Evolutionary conservation across 1,140 invertebrate genomes (phyloP), one percentile per base, ranked within the genome.

Genomic region (Panagrolaimus sp.): DNA sequence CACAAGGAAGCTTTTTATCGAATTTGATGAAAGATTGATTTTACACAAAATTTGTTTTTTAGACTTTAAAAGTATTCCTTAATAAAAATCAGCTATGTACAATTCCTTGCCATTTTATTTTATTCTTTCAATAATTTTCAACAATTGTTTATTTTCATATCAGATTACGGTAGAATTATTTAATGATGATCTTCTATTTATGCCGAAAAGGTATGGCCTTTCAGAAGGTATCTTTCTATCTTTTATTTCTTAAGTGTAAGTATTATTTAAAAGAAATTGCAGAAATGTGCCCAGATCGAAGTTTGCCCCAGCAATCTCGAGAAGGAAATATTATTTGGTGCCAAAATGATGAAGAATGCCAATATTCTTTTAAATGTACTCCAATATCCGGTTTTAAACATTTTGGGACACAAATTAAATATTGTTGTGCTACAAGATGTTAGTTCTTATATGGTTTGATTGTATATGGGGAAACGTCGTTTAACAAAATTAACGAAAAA

Each of bases 391-490:
- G 68, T 1, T 67, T 70, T 14, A 48, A 32, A n/a, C 68, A 70
- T 43, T 70, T 70, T 67, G 68, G 68, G 10, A 70, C 68, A 15
- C 65, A 26, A 12, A 52, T 70, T 4, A 70, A 70, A 17, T 70
- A 67, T 48, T 70, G 68, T 14, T 70, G 68, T 70, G 67, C 68
- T 4, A 70, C 63, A 28, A 70, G 46, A 44, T 65, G 68, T 70
- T 26, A 43, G 43, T 68, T 17, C 32, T 69, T 17, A 66, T n/a
- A 69, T n/a, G n/a, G n/a, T n/a, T n/a, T n/a, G n/a, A n/a, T n/a
- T n/a, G n/a, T n/a, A n/a, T n/a, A n/a, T n/a, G n/a, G 14, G 21
- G 4, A 15, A 15, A 1, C 63, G 5, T 6, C 17, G 28, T n/a
- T n/a, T n/a, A n/a, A n/a, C n/a, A n/a, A n/a, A n/a, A n/a, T n/a